Conservation (phyloP, 2,888 invertebrate species). For the Epinotia nisella region DNA sequence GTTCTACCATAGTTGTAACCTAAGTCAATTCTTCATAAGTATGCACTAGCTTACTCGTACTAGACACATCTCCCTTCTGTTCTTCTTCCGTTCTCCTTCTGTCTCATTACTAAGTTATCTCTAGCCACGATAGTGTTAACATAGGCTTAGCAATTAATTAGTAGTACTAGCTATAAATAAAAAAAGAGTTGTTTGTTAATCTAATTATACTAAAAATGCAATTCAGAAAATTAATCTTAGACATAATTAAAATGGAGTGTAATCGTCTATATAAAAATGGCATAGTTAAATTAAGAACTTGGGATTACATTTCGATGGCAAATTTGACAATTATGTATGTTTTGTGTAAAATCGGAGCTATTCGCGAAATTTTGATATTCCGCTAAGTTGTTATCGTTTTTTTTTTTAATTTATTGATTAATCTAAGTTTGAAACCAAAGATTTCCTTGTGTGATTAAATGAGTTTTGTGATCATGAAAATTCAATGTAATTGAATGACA, state of each 20-base stretch:
- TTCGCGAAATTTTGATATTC: slow-evolving; percentile 50
- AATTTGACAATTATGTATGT: slow-evolving; percentile 57
- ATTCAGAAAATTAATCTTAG: slow-evolving; percentile 83
- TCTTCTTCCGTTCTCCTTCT: slow-evolving; percentile 54
- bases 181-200: slow-evolving; percentile 82
- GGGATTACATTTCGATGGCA: slow-evolving; percentile 58
- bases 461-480: slow-evolving; percentile 23
- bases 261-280: slow-evolving; percentile 71
- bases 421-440: slow-evolving; percentile 62
- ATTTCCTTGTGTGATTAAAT: slow-evolving; percentile 49
- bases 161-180: slow-evolving; percentile 73
- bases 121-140: slow-evolving; percentile 71
- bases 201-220: slow-evolving; percentile 79
- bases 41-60: slow-evolving; percentile 47
- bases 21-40: slow-evolving; percentile 68
- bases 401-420: slow-evolving; percentile 60
- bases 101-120: slow-evolving; percentile 61
- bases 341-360: slow-evolving; percentile 46
- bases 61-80: slow-evolving; percentile 53
- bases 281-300: slow-evolving; percentile 61
- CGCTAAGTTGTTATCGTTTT: slow-evolving; percentile 56
- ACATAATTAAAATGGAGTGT: slow-evolving; percentile 66
- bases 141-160: slow-evolving; percentile 72
- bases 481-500: slow-evolving; percentile 4
- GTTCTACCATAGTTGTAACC: slow-evolving; percentile 51